Evolutionary conservation across 2,888 invertebrate species (phyloP).

Genomic region (Arge pagana): DNA sequence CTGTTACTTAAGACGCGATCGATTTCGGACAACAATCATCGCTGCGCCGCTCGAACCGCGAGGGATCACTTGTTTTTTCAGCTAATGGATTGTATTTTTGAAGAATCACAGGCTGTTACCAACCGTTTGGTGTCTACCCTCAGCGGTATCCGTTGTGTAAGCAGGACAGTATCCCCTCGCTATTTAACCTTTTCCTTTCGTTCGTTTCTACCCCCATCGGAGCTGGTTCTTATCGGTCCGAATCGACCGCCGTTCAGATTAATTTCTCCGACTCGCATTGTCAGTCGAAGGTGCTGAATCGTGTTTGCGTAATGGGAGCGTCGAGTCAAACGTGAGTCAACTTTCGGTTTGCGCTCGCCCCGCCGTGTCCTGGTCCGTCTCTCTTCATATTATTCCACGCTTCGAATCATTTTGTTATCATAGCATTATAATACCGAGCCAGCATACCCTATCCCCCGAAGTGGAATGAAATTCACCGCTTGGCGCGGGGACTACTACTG

Average conservation of each 20-base stretch:
- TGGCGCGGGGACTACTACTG: background rate
- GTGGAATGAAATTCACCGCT: constrained; percentile 12
- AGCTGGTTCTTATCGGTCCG: constrained; percentile 1
- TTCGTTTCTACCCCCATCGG: background rate
- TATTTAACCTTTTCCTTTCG: constrained; percentile 6
- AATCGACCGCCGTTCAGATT: constrained; percentile 8
- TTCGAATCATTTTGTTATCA: constrained; percentile 1
- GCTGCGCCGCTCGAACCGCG: too few species aligned
- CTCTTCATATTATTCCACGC: background rate
- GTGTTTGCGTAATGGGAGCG: too few species aligned
- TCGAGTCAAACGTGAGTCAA: too few species aligned
- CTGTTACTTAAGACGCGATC: too few species aligned
- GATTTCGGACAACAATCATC: too few species aligned
- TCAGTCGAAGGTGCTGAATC: too few species aligned
- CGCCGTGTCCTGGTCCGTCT: too few species aligned
- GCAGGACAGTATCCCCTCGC: constrained; percentile 8
- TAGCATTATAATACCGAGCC: constrained; percentile 2
- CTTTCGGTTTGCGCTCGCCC: too few species aligned
- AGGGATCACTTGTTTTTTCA: constrained; percentile 18
- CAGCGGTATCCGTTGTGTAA: constrained; percentile 14
- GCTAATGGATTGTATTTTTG: constrained; percentile 20
- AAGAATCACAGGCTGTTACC: constrained; percentile 17
- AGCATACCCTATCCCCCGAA: background rate
- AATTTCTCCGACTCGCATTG: too few species aligned
- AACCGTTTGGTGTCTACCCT: constrained; percentile 14